A percentile compares a stretch with the other conserved stretches of the same genome.
phyloP scores from a whole-genome alignment of 2,888 invertebrate genomes.

The Seira sanloemensis region DNA sequence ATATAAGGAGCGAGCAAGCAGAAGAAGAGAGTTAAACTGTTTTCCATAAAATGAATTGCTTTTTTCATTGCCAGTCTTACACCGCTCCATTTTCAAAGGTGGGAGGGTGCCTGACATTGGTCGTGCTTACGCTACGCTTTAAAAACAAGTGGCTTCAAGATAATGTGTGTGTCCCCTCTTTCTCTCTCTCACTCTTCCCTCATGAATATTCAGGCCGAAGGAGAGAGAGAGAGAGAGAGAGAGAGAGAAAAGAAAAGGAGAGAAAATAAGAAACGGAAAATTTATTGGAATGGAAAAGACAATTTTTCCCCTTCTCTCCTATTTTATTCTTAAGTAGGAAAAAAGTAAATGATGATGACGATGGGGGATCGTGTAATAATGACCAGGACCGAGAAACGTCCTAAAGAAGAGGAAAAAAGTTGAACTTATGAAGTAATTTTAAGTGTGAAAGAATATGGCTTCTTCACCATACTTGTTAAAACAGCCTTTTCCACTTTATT shows the following conservation, averaged over 20 bases:
- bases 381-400: constrained; percentile 23
- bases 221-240: background rate
- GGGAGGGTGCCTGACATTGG: constrained; percentile 23
- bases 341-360: constrained; percentile 34
- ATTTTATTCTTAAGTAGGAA: background rate
- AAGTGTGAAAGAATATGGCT: no score
- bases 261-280: constrained; percentile 56
- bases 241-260: constrained; percentile 15
- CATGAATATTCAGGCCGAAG: constrained; percentile 58
- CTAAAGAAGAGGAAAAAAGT: background rate
- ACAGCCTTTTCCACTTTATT: background rate
- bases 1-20: constrained; percentile 14
- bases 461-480: background rate
- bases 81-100: constrained; percentile 20
- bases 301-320: constrained; percentile 58
- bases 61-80: constrained; percentile 57
- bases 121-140: constrained; percentile 8
- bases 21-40: constrained; percentile 47
- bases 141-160: constrained; percentile 27
- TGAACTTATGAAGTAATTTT: no score
- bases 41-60: constrained; percentile 63
- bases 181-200: constrained; percentile 40
- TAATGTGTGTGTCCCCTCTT: constrained; percentile 19
- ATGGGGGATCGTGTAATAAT: constrained; percentile 35
- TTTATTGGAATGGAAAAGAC: constrained; percentile 62